These are phyloP conservation scores for Anastrepha ludens DNA, from an alignment of 1,140 invertebrate species.

Conservation along the genomic window DNA sequence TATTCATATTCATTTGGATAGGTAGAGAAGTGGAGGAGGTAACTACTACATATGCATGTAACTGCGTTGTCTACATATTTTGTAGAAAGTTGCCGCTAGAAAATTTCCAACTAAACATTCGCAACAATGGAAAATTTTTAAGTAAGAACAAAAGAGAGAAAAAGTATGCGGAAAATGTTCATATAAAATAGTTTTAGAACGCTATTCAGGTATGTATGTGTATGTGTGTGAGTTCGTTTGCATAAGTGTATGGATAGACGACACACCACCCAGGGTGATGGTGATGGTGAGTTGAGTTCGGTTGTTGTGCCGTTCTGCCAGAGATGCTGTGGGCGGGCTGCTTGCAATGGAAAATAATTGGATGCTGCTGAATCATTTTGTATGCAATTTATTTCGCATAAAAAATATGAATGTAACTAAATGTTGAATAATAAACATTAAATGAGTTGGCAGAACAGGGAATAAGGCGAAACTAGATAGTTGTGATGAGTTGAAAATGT, in stretches of 20 bases:
- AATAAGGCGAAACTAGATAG: neutral
- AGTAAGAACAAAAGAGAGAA: neutral
- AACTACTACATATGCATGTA: constrained; percentile 3
- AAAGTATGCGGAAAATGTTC: neutral
- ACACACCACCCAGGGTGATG: neutral
- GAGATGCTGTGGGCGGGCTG: neutral
- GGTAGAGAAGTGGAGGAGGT: no score
- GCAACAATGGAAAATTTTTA: constrained; percentile 4
- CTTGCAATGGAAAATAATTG: constrained; percentile 16
- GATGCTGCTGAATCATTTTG: constrained; percentile 29
- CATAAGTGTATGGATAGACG: no score
- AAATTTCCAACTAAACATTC: constrained; percentile 7
- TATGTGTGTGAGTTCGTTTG: no score
- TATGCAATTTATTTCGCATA: constrained; percentile 29
- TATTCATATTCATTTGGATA: neutral
- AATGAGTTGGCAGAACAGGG: constrained; percentile 14
- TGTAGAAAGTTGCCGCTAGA: neutral
- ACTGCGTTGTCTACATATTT: neutral
- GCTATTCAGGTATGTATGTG: neutral
- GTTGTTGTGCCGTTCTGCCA: neutral
- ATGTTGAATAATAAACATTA: constrained; percentile 30
- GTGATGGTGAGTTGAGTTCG: neutral
- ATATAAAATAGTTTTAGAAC: constrained; percentile 23
- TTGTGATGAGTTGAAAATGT: neutral
- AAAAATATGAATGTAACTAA: constrained; percentile 31